phyloP scores from a whole-genome alignment of 2,888 invertebrate genomes.

The Operophtera brumata region DNA sequence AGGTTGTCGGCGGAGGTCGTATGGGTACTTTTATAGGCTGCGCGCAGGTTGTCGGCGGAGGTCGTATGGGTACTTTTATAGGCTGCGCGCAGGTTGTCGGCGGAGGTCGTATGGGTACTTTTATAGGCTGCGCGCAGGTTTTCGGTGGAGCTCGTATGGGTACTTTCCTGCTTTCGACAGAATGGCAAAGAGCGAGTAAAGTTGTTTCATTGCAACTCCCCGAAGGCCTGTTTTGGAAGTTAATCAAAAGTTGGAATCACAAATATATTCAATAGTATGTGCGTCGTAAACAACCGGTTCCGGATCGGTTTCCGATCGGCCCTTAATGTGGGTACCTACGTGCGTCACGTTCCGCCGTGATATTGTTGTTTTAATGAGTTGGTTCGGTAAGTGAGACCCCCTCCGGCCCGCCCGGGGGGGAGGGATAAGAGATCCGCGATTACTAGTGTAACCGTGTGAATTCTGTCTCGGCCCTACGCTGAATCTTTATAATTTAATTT shows the following conservation, averaged over 20 bases:
- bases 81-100: too few species aligned
- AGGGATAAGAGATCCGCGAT: neutral
- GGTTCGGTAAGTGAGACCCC: neutral
- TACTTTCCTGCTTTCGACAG: neutral
- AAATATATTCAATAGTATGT: conserved; percentile 5
- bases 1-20: too few species aligned
- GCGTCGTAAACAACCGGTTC: conserved; percentile 4
- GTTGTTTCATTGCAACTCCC: neutral
- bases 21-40: too few species aligned
- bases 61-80: too few species aligned
- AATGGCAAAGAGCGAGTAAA: conserved; percentile 1
- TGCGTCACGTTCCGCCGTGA: neutral
- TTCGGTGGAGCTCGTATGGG: neutral
- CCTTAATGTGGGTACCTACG: neutral
- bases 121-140: neutral
- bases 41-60: too few species aligned
- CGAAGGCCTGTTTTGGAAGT: neutral
- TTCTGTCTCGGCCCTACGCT: too few species aligned
- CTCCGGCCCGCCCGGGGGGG: neutral
- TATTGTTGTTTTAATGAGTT: conserved; percentile 17
- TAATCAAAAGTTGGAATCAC: conserved; percentile 4
- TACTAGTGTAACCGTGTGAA: neutral
- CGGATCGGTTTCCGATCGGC: conserved; percentile 1
- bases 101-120: too few species aligned
- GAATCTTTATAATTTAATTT: too few species aligned